Conservation (phyloP, 2,797 vertebrate species). For the Enteromius afrohamiltoni region DNA sequence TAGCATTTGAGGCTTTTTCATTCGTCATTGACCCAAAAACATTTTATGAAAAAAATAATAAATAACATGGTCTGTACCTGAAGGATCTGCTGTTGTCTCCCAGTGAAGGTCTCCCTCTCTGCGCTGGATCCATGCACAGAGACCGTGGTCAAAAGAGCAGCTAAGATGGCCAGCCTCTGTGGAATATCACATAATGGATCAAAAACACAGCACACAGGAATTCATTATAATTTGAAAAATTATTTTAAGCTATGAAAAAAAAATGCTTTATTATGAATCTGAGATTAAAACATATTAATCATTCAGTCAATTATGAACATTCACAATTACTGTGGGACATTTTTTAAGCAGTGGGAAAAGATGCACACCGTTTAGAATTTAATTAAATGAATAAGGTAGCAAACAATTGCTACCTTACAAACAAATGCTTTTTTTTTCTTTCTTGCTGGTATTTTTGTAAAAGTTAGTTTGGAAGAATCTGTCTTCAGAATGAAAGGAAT, state of each 20-base stretch:
- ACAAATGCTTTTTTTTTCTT: neutral
- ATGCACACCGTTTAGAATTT: neutral
- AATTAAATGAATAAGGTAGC: neutral
- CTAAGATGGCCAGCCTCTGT: slow-evolving; percentile 86
- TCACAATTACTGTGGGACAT: neutral
- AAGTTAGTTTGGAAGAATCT: neutral
- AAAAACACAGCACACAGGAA: slow-evolving; percentile 10
- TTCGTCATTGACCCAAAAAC: slow-evolving; percentile 4
- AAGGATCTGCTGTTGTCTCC: slow-evolving; percentile 84
- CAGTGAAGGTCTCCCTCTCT: slow-evolving; percentile 89
- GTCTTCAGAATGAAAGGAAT: neutral
- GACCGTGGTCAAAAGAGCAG: slow-evolving; percentile 91
- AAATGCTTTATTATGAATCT: neutral
- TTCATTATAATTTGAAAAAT: neutral
- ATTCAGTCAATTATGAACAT: neutral
- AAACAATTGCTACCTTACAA: no score
- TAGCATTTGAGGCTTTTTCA: neutral
- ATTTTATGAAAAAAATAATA: neutral
- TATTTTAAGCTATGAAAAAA: neutral
- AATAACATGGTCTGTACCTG: slow-evolving; percentile 69
- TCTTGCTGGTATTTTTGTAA: neutral
- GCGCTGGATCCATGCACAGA: slow-evolving; percentile 93
- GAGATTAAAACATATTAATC: neutral
- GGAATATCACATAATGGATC: slow-evolving; percentile 39
- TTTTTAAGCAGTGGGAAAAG: neutral